Conservation (phyloP, 1,140 invertebrate species). For the Brachionus plicatilis region DNA sequence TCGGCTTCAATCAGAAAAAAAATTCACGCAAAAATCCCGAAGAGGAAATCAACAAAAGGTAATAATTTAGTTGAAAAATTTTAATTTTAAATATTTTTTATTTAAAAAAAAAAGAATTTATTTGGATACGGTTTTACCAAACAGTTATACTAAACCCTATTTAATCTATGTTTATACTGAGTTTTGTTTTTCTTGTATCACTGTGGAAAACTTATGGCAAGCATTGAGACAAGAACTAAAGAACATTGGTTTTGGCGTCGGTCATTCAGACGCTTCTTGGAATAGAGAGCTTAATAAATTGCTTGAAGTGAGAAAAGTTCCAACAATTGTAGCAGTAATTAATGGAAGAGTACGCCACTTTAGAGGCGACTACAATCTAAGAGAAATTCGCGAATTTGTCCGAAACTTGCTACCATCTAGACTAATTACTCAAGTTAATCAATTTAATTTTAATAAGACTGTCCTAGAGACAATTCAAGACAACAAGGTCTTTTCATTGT, state of each 20-base stretch:
- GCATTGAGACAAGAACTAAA: constrained; percentile 76
- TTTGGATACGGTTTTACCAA: constrained; percentile 75
- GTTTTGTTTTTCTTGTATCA: constrained; percentile 82
- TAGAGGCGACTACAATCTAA: constrained; percentile 44
- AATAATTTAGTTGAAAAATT: constrained; percentile 44
- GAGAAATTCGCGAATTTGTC: constrained; percentile 48
- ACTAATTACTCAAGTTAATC: constrained; percentile 43
- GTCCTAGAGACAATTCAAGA: background rate
- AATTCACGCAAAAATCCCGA: constrained; percentile 69
- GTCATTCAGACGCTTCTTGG: constrained; percentile 75
- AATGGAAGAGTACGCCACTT: constrained; percentile 69
- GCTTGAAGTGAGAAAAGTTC: constrained; percentile 71
- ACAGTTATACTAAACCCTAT: constrained; percentile 71
- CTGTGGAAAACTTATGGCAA: constrained; percentile 73
- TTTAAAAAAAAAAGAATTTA: constrained; percentile 56
- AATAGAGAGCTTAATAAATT: constrained; percentile 69
- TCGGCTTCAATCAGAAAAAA: constrained; percentile 50
- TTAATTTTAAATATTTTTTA: background rate
- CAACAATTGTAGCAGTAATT: constrained; percentile 72
- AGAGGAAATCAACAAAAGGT: constrained; percentile 73
- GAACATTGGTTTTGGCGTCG: constrained; percentile 61
- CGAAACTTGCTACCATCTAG: constrained; percentile 47
- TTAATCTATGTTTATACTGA: constrained; percentile 83
- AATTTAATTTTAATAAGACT: constrained; percentile 12
- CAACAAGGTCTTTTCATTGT: constrained; percentile 29